These are phyloP conservation scores for Avahi laniger DNA, from an alignment of 2,797 vertebrate species.

Conservation along the genomic window DNA sequence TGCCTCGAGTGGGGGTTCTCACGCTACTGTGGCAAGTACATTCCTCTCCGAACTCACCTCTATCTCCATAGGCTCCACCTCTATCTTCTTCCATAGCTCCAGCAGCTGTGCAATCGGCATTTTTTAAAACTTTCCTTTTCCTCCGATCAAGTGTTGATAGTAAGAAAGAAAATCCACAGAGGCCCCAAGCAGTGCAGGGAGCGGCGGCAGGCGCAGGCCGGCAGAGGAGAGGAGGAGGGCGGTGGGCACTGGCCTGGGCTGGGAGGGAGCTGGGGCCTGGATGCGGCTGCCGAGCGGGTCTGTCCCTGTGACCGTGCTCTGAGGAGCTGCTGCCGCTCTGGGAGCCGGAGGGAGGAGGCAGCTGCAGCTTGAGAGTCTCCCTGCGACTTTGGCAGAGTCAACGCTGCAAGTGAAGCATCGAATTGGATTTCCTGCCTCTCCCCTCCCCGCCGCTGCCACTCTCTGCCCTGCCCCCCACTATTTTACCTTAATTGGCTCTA, in stretches of 20 bases:
- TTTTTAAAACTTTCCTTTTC: constrained; percentile 55
- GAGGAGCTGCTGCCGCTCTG: background rate
- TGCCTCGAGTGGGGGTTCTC: background rate
- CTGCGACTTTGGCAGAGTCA: background rate
- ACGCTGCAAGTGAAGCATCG: background rate
- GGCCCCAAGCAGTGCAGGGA: accelerated
- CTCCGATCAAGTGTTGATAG: background rate
- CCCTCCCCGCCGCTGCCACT: too few species aligned
- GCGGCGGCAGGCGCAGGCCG: background rate
- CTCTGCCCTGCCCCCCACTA: constrained; percentile 17
- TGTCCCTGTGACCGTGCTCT: background rate
- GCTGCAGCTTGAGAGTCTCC: background rate
- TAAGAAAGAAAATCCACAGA: background rate
- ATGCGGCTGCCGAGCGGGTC: constrained; percentile 5
- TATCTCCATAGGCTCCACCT: constrained; percentile 86
- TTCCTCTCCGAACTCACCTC: constrained; percentile 79
- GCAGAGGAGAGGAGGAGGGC: too few species aligned
- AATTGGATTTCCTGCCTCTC: background rate
- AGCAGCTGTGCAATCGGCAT: constrained; percentile 87
- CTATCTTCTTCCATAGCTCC: constrained; percentile 88
- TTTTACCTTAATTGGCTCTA: constrained; percentile 63
- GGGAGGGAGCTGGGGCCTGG: background rate
- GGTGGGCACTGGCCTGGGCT: too few species aligned
- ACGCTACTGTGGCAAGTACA: accelerated
- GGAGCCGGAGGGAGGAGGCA: background rate